Base-by-base conservation (phyloP, 2,113 vertebrate species). In the Cacatua alba region DNA sequence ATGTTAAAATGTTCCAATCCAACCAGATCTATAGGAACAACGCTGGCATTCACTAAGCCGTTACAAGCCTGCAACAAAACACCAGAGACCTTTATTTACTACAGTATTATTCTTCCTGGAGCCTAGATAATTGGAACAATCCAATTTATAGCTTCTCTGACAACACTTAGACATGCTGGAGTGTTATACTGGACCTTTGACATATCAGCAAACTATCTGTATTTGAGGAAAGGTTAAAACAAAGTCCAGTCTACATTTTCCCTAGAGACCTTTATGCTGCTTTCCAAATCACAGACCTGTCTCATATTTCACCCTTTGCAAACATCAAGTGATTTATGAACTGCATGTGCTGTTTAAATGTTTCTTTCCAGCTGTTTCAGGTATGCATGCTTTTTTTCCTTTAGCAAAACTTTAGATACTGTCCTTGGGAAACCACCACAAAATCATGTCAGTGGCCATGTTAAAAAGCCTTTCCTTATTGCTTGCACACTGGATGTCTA, bases 141-240 rank as follows among this genome's bases (percentile, higher is more conserved):
- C 51, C 72, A 81, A 90, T 97, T 94, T 94, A 86, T 87, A 88
- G 65, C 26, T 57, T 81, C 51, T 71, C 65, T 96, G 92, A 95
- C 92, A 96, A 44, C 53, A 81, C 37, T 20, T 51, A 75, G 90
- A 88, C 48, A 3, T 46, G 48, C 60, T 63, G 35, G 48, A 55
- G 55, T 90, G 65, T 84, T 86, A 49, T 9, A 92, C 37, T 5
- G 25, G 65, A 88, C 94, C 77, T 95, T 31, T 93, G 57, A 26
- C 90, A 35, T 65, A 21, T 29, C 51, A 72, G 55, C 64, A 82
- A 93, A 81, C 72, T 90, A 25, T 76, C 83, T 84, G 53, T 84
- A 25, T 91, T 57, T 78, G 70, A 93, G 52, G 72, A 82, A 75
- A 94, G 82, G 80, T 90, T 84, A 86, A 93, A 95, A 75, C 65